Evolutionary conservation across 2,113 vertebrate genomes (phyloP).

Genomic region (Cervus canadensis): DNA sequence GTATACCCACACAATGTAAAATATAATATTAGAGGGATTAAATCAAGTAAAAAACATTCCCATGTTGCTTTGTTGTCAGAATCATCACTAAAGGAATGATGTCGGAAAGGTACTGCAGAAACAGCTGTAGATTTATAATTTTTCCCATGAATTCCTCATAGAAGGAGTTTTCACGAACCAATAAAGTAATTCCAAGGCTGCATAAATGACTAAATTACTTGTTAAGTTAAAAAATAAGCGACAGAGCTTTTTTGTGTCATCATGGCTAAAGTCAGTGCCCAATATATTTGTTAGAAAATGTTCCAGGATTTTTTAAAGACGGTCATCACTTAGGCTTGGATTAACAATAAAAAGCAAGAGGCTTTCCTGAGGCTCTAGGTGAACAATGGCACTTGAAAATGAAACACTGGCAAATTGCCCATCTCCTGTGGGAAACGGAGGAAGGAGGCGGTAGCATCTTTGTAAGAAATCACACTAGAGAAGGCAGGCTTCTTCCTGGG

Average conservation of each 20-base stretch:
- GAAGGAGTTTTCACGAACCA: conserved; percentile 62
- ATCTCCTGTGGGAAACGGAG: conserved; percentile 77
- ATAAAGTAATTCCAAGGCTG: conserved; percentile 51
- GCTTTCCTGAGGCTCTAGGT: conserved; percentile 76
- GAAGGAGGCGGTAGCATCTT: conserved; percentile 64
- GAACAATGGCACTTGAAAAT: conserved; percentile 81
- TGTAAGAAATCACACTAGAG: conserved; percentile 74
- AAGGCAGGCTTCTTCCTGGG: conserved; percentile 64
- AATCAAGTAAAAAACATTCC: conserved; percentile 39
- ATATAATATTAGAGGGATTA: conserved; percentile 33
- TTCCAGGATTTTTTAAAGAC: conserved; percentile 65
- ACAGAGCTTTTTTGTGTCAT: conserved; percentile 48
- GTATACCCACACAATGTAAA: not conserved
- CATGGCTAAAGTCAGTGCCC: conserved; percentile 59
- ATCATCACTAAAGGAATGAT: conserved; percentile 45
- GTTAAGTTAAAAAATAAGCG: conserved; percentile 68
- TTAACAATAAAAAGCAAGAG: conserved; percentile 77
- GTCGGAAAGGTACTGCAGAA: conserved; percentile 50
- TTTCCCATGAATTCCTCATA: conserved; percentile 55
- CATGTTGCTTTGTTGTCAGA: conserved; percentile 56
- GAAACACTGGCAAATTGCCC: conserved; percentile 81
- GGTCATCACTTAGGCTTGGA: conserved; percentile 74
- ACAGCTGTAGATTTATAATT: conserved; percentile 60
- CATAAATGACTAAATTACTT: conserved; percentile 70
- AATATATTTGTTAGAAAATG: conserved; percentile 77